Base-by-base conservation (phyloP, 2,113 vertebrate species). In the Erinaceus europaeus region DNA sequence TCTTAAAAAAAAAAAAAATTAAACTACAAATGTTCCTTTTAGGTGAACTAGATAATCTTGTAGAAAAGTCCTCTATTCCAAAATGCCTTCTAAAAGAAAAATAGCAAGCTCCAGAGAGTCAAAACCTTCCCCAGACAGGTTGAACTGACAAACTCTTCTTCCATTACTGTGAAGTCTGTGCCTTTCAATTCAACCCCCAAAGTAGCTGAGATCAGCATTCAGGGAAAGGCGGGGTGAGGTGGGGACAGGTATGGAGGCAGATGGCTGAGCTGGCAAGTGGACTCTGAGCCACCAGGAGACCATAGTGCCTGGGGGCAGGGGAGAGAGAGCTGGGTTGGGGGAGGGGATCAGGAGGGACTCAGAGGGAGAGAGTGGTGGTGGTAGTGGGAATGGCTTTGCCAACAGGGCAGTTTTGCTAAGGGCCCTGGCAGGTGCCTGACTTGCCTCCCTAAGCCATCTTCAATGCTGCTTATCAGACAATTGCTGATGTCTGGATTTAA, bases 261-360 rank as follows among this genome's bases (percentile, higher is more conserved):
- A 79, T 40, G 89, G 88, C 65, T 72, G 42, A 0, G 48, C 84
- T 40, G 42, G 57, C n/a, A 76, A 59, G 71, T 36, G 18, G 75
- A 74, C 92, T 87, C 80, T 27, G 81, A 86, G 71, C 87, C 87
- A 80, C 73, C 87, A 90, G 88, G 72, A 71, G 84, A 79, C 6
- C 67, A 86, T 50, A 53, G 91, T 23, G 18, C 52, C 68, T 2
- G 21, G n/a, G 76, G 61, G 76, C 76, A 78, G 81, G 81, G 50
- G 75, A 78, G 52, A 57, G 78, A 78, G 73, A 88, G 71, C n/a
- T 27, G 86, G 53, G 34, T 17, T 9, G 27, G 12, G 46, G 12
- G 6, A 42, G 55, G 65, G 62, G 46, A n/a, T n/a, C n/a, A n/a
- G 34, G 86, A 38, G 5, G 57, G n/a, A 25, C 44, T 50, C 64